These are phyloP conservation scores for Eristalinus aeneus DNA, from an alignment of 2,888 invertebrate species.

Conservation along the genomic window DNA sequence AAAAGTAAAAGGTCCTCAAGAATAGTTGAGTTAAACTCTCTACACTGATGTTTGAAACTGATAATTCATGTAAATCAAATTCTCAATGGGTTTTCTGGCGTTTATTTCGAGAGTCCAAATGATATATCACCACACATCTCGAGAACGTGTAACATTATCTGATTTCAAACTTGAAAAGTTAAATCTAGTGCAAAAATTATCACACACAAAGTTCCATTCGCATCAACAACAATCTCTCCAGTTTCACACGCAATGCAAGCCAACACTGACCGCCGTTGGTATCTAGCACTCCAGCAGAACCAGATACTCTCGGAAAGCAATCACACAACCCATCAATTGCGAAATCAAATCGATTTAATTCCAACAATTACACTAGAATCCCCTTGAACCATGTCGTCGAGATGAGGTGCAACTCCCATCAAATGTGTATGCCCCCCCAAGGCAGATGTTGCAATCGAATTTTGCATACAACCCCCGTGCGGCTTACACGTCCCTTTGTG, in stretches of 20 bases:
- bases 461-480: background rate
- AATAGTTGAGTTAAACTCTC: no score
- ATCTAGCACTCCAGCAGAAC: conserved; percentile 2
- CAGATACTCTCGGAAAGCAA: conserved; percentile 36
- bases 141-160: background rate
- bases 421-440: background rate
- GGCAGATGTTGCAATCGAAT: conserved; percentile 23
- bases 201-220: background rate
- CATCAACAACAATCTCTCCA: background rate
- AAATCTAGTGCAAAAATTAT: background rate
- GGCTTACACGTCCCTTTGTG: background rate
- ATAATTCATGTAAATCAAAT: no score
- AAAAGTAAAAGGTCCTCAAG: no score
- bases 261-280: background rate
- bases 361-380: conserved; percentile 27
- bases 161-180: background rate
- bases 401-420: background rate
- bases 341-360: conserved; percentile 45
- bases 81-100: no score
- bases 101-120: no score
- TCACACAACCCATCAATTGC: conserved; percentile 30
- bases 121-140: background rate
- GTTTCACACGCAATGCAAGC: background rate
- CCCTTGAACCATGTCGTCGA: background rate
- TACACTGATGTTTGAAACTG: no score